Percentiles rank a stretch among this genome's conserved stretches.
These are phyloP conservation scores for Coregonus clupeaformis DNA, from an alignment of 2,113 vertebrate genomes.

Conservation along the genomic window DNA sequence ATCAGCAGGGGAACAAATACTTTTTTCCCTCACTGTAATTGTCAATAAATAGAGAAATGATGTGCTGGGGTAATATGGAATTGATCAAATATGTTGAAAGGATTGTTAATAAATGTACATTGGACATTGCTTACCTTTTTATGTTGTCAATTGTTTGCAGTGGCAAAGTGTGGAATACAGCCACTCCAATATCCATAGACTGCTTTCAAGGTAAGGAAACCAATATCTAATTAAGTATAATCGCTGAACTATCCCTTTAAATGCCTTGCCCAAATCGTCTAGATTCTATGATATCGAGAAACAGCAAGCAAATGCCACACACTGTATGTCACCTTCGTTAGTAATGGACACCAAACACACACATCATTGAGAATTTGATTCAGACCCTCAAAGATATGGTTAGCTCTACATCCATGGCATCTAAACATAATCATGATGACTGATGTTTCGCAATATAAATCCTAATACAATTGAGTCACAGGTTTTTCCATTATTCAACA, in stretches of 20 bases:
- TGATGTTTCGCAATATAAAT: conserved; percentile 3
- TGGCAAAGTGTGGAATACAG: too few relatives aligned
- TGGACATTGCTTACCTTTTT: too few relatives aligned
- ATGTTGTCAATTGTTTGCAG: too few relatives aligned
- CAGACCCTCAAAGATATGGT: not conserved
- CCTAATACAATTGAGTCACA: not conserved
- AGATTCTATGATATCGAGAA: not conserved
- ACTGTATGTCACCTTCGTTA: not conserved
- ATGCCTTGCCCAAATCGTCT: too few relatives aligned
- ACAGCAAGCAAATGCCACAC: not conserved
- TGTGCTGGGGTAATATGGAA: not conserved
- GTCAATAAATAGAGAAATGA: not conserved
- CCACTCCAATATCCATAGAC: too few relatives aligned
- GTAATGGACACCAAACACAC: not conserved
- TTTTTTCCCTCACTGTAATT: too few relatives aligned
- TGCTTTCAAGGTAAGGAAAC: too few relatives aligned
- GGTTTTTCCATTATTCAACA: not conserved
- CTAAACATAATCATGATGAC: not conserved
- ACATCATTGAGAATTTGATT: conserved; percentile 1
- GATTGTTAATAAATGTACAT: too few relatives aligned
- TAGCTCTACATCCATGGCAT: not conserved
- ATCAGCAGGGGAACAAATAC: too few relatives aligned
- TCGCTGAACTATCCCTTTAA: too few relatives aligned
- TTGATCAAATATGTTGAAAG: not conserved
- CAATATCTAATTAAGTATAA: too few relatives aligned